Conservation (phyloP, 2,797 vertebrate genomes). For the Anguilla megastoma region DNA sequence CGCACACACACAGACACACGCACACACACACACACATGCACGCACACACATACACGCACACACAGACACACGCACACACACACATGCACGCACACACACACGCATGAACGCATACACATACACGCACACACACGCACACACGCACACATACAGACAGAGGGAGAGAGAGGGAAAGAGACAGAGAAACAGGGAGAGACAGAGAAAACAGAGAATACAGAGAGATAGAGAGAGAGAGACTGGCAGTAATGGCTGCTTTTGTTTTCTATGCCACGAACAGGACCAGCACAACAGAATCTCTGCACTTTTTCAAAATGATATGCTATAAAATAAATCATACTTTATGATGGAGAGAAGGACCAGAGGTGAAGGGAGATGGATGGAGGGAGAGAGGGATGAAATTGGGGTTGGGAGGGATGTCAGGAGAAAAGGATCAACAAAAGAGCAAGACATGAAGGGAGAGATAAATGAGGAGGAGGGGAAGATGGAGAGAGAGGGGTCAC, state of each 20-base stretch:
- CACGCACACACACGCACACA: too few relatives aligned
- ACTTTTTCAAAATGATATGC: conserved; percentile 63
- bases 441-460: conserved; percentile 10
- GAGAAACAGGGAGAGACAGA: conserved; percentile 43
- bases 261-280: conserved; percentile 67
- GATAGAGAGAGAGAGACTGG: conserved; percentile 54
- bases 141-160: conserved; percentile 29
- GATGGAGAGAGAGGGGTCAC: background rate
- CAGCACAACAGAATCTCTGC: conserved; percentile 47
- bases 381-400: conserved; percentile 56
- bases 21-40: too few relatives aligned
- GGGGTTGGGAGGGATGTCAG: conserved; percentile 55
- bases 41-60: too few relatives aligned
- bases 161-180: conserved; percentile 29
- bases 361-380: conserved; percentile 45
- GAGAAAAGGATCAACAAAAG: conserved; percentile 42
- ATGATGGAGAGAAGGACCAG: conserved; percentile 14
- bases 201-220: conserved; percentile 10
- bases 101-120: accelerated
- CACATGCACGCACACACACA: too few relatives aligned
- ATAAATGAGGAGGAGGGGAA: conserved; percentile 36
- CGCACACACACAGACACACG: too few relatives aligned
- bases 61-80: too few relatives aligned
- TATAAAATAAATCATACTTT: conserved; percentile 60
- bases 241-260: conserved; percentile 65